These are phyloP conservation scores for Lophura nycthemera DNA, from an alignment of 2,113 vertebrate genomes.

Conservation along the genomic window DNA sequence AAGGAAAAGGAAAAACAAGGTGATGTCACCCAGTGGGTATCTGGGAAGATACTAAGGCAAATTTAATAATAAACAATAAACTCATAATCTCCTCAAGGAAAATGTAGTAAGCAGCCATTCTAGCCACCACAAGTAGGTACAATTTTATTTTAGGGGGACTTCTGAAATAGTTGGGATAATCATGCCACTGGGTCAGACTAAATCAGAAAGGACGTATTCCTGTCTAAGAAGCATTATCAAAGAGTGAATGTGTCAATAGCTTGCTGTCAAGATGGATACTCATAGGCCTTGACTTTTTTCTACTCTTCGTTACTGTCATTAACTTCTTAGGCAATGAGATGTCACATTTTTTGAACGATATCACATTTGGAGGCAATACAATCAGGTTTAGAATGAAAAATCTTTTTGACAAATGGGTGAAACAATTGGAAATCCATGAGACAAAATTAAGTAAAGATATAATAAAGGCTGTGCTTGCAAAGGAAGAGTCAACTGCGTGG, in stretches of 20 bases:
- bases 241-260: not conserved
- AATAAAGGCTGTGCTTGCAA: not conserved
- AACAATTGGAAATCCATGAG: not conserved
- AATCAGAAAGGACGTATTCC: not conserved
- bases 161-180: not conserved
- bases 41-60: not conserved
- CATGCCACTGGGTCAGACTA: not conserved
- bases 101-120: not conserved
- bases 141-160: not conserved
- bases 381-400: not conserved
- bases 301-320: not conserved
- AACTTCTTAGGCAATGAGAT: not conserved
- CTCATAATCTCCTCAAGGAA: not conserved
- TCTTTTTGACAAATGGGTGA: not conserved
- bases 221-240: not conserved
- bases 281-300: not conserved
- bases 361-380: not conserved
- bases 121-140: not conserved
- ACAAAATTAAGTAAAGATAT: not conserved
- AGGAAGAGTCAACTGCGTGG: not conserved
- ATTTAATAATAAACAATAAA: conserved; percentile 12
- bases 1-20: not conserved
- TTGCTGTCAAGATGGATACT: not conserved
- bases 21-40: not conserved
- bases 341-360: not conserved